Conservation (phyloP, 2,888 invertebrate species). For the Heteropelma amictum region DNA sequence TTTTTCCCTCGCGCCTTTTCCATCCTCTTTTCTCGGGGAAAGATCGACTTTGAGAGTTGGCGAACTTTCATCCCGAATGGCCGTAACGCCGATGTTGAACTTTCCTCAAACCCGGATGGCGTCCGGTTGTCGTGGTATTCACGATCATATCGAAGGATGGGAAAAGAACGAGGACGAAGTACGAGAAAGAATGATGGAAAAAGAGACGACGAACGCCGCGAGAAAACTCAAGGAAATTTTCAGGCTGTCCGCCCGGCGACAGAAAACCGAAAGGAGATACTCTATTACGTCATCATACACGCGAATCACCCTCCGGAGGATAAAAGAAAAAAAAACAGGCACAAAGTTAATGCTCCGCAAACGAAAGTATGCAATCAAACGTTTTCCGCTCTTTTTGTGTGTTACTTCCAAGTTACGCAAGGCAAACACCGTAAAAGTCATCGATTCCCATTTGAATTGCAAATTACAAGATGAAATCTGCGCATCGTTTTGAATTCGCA, state of each 20-base stretch:
- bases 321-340: background rate
- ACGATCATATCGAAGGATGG: conserved; percentile 3
- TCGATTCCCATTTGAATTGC: conserved; percentile 44
- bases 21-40: background rate
- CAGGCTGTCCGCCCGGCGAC: conserved; percentile 31
- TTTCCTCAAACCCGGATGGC: conserved; percentile 29
- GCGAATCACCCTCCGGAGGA: background rate
- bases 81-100: conserved; percentile 44
- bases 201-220: conserved; percentile 12
- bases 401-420: background rate
- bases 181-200: background rate
- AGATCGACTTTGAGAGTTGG: conserved; percentile 31
- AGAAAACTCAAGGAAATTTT: conserved; percentile 40
- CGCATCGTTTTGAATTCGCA: background rate
- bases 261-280: conserved; percentile 28
- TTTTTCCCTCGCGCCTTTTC: background rate
- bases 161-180: background rate
- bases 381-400: background rate
- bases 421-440: conserved; percentile 45
- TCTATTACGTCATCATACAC: conserved; percentile 37
- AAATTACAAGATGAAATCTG: conserved; percentile 18
- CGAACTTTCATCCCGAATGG: conserved; percentile 18
- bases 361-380: conserved; percentile 22
- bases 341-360: conserved; percentile 47
- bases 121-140: conserved; percentile 11